Conservation (phyloP, 1,140 invertebrate genomes). For the Sycobia sp. region DNA sequence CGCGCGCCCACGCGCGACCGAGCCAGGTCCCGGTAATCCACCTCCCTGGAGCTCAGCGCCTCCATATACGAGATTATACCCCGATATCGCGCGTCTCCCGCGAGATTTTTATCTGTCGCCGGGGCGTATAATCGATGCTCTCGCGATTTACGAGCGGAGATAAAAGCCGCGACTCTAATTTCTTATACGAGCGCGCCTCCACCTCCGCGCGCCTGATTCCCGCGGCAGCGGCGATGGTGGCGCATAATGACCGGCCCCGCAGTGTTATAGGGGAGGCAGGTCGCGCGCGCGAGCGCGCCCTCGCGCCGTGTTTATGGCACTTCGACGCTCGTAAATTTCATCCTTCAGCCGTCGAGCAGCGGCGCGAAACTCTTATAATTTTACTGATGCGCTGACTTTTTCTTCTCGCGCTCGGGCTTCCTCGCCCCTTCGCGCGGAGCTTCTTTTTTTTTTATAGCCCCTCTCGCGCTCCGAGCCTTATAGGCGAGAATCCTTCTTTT, state of each 20-base stretch:
- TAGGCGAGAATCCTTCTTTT: no score
- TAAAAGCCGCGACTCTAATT: constrained; percentile 8
- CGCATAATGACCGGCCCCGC: background rate
- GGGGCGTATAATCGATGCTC: constrained; percentile 8
- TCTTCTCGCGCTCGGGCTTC: no score
- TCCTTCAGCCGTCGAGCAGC: background rate
- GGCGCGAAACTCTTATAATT: background rate
- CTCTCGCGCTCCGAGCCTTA: no score
- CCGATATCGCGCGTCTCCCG: background rate
- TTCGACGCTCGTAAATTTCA: background rate
- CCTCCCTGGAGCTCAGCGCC: no score
- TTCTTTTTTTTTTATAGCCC: no score
- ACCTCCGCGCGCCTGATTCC: background rate
- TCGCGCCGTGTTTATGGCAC: background rate
- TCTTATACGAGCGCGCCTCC: background rate
- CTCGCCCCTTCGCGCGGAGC: no score
- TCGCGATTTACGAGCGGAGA: constrained; percentile 8
- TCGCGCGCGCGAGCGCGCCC: background rate
- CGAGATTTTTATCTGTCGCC: constrained; percentile 8
- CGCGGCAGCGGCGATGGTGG: background rate
- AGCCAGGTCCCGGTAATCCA: no score
- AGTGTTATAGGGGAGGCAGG: no score
- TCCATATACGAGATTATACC: background rate
- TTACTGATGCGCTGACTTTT: background rate
- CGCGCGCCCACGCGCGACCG: background rate